A percentile compares a stretch with the other conserved stretches of the same genome.
Evolutionary conservation across 2,113 vertebrate species (phyloP).

Genomic region (Oceanites oceanicus): DNA sequence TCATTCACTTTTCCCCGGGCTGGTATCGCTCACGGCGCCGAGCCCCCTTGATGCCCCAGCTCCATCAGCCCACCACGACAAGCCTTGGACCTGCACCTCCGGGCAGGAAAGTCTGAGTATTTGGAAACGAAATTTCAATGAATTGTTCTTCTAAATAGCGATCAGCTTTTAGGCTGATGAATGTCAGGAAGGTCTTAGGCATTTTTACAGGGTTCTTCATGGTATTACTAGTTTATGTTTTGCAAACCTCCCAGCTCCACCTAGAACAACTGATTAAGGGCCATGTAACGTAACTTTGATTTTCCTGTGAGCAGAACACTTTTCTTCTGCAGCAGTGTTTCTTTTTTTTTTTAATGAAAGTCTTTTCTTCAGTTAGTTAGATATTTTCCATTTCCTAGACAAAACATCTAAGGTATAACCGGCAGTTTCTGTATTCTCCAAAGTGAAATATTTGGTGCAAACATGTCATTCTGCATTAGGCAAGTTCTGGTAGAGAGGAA

Average conservation of each 20-base stretch:
- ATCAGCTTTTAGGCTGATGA: not conserved
- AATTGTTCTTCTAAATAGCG: not conserved
- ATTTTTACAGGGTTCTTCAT: not conserved
- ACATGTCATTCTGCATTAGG: not conserved
- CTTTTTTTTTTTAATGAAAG: not conserved
- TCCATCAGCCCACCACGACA: not conserved
- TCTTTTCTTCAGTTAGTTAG: not conserved
- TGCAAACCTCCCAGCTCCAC: not conserved
- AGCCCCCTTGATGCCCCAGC: fast-evolving
- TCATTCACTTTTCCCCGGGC: not conserved
- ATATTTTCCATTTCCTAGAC: not conserved
- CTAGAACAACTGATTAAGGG: not conserved
- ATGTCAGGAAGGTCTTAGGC: not conserved
- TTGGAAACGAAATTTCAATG: not conserved
- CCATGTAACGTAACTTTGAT: not conserved
- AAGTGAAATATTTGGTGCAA: not conserved
- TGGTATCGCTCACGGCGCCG: fast-evolving
- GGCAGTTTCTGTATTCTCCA: not conserved
- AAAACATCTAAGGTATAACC: not conserved
- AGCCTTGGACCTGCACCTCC: not conserved
- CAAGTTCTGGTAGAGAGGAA: not conserved
- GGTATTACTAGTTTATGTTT: not conserved
- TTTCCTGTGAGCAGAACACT: not conserved
- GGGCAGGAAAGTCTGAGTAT: too few species aligned
- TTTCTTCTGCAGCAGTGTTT: not conserved